Evolutionary conservation across 2,113 vertebrate species (phyloP), one percentile per base, ranked within the genome.

Genomic region (Tapirus terrestris): DNA sequence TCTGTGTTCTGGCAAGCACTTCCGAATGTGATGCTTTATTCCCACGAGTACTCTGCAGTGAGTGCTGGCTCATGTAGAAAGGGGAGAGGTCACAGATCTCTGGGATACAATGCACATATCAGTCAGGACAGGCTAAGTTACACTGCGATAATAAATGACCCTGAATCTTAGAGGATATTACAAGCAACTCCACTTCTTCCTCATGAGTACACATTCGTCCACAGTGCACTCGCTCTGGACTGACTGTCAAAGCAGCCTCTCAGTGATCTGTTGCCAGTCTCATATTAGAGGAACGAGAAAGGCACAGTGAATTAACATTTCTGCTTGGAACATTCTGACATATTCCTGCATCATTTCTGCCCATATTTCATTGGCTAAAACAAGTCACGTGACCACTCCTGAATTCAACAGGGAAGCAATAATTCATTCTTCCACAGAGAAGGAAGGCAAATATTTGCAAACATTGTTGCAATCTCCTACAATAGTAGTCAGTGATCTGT

Each of bases 21-120:
- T 73, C 18, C 39, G 25, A n/a, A 10, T 3, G 8, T 6, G 56
- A 48, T 14, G 6, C 61, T 51, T 36, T 45, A 23, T 63, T 63
- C 63, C 23, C 31, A 7, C 0, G 4, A 36, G 13, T 48, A 16
- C 6, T n/a, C 21, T 65, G 33, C 23, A 14, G 21, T 16, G 12
- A 39, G 29, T n/a, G n/a, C 61, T 96, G 39, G 23, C 5, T 36
- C 23, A 31, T 8, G 0, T 8, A 23, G 67, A 45, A 75, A 29
- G 60, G 2, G 23, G 29, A 81, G 33, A 56, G 5, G 23, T 11
- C 65, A 51, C 36, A 51, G 7, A 23, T 53, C 36, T 61, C 2
- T 51, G 1, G 27, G 43, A 3, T 29, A 3, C 0, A 1, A 73
- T 29, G 10, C 1, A 6, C 5, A 8, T 2, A 43, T 68, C 36